Base-by-base conservation (phyloP, 2,888 invertebrate species). In the Monochamus alternatus region DNA sequence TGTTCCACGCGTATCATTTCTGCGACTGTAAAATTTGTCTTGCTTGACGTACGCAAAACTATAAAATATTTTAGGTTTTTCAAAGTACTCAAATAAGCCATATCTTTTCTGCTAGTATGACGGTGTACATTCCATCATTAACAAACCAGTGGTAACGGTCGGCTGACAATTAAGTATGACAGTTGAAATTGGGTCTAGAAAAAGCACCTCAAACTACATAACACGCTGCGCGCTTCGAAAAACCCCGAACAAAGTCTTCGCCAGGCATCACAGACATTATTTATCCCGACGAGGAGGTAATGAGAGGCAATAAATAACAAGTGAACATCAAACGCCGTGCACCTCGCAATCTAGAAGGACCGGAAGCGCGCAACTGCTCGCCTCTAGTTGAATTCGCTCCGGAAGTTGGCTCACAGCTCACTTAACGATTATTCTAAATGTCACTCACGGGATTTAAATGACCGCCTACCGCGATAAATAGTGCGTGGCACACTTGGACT, bases 361-460 rank as follows among this genome's bases (percentile, higher is more conserved):
- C 76, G 76, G 76, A 76, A 73, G 73, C 65, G 51, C 14, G 59
- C 44, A 62, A 68, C 72, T 52, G 72, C 67, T 66, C 65, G 66
- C 55, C 66, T 65, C 69, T 43, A 66, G 74, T 74, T 67, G 67
- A 67, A 58, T 74, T 76, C 68, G 47, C 72, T 74, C 71, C 76
- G 76, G 77, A 78, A 78, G 77, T 75, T 70, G 65, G 73, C 70
- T 64, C 31, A 64, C 64, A 64, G 47, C 64, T 73, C 77, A 70
- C 70, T 78, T 70, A 67, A 44, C 73, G 75, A 78, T 75, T 73
- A 78, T 73, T 75, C 47, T 30, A 64, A 78, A 75, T 73, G 77
- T 75, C 77, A 66, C 70, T 73, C 63, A 70, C 73, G 66, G 77
- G 75, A 75, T 77, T 77, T 63, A 52, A 67, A 73, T 73, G 69